These are phyloP conservation scores for Caenorhabditis sp. DNA, from an alignment of 2,888 invertebrate genomes.

Conservation along the genomic window DNA sequence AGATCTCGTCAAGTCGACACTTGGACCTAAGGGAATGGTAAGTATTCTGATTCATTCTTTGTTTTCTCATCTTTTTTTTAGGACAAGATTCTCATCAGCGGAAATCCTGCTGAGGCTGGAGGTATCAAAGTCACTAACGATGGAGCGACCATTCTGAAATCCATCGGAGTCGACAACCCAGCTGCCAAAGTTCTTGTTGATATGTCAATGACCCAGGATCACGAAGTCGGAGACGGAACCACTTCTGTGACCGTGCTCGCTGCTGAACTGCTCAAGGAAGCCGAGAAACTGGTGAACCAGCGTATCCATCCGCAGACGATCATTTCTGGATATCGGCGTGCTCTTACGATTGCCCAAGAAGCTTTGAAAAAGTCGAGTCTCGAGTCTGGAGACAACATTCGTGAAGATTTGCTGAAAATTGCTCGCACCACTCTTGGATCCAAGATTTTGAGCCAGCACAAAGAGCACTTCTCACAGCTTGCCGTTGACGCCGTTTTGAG, in stretches of 20 bases:
- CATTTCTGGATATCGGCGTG: constrained; percentile 93
- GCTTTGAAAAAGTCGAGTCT: constrained; percentile 87
- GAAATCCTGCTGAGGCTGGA: constrained; percentile 76
- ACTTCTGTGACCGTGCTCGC: constrained; percentile 97
- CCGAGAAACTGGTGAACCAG: constrained; percentile 92
- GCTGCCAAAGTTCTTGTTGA: constrained; percentile 99
- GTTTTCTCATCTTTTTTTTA: constrained; percentile 61
- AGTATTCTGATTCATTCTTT: constrained; percentile 42
- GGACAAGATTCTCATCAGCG: constrained; percentile 82
- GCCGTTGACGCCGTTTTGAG: constrained; percentile 95
- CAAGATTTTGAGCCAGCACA: constrained; percentile 96
- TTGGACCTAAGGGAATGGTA: constrained; percentile 98
- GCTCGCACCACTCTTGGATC: constrained; percentile 97
- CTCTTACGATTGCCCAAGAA: constrained; percentile 88
- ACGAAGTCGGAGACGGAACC: constrained; percentile 99
- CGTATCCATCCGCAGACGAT: constrained; percentile 98
- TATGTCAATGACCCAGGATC: constrained; percentile 97
- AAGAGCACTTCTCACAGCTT: constrained; percentile 94
- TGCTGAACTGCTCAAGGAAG: constrained; percentile 91
- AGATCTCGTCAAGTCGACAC: constrained; percentile 95
- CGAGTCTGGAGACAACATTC: constrained; percentile 87
- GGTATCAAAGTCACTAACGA: constrained; percentile 96
- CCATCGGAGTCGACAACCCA: constrained; percentile 97
- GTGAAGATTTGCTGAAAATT: constrained; percentile 93
- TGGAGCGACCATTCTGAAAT: constrained; percentile 96